phyloP scores from a whole-genome alignment of 2,888 invertebrate species.

The Acrobasis suavella region DNA sequence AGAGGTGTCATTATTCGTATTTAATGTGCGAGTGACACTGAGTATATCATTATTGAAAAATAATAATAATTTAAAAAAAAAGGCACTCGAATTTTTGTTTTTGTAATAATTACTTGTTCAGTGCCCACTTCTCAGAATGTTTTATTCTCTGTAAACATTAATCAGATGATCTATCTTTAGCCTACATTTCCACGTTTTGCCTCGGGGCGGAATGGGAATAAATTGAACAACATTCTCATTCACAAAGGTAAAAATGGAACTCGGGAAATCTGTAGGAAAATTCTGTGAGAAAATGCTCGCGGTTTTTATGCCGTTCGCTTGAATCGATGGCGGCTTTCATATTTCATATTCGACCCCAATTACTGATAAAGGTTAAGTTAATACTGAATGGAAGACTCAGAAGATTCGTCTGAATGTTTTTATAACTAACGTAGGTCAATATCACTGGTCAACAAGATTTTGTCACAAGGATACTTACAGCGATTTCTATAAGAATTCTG shows the following conservation, averaged over 20 bases:
- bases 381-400: no score
- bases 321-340: background rate
- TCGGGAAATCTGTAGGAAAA: conserved; percentile 1
- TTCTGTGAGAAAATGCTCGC: background rate
- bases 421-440: no score
- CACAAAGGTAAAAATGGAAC: conserved; percentile 10
- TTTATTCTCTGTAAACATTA: background rate
- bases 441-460: no score
- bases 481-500: no score
- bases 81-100: no score
- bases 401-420: no score
- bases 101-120: no score
- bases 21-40: no score
- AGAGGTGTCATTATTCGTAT: no score
- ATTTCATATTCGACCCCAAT: conserved; percentile 2
- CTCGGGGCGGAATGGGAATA: background rate
- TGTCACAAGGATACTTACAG: no score
- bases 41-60: no score
- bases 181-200: background rate
- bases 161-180: background rate
- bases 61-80: no score
- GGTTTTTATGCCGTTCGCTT: background rate
- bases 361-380: background rate
- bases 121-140: background rate
- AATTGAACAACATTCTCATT: conserved; percentile 15